phyloP scores from a whole-genome alignment of 2,113 vertebrate genomes.

The Megaleporinus macrocephalus region DNA sequence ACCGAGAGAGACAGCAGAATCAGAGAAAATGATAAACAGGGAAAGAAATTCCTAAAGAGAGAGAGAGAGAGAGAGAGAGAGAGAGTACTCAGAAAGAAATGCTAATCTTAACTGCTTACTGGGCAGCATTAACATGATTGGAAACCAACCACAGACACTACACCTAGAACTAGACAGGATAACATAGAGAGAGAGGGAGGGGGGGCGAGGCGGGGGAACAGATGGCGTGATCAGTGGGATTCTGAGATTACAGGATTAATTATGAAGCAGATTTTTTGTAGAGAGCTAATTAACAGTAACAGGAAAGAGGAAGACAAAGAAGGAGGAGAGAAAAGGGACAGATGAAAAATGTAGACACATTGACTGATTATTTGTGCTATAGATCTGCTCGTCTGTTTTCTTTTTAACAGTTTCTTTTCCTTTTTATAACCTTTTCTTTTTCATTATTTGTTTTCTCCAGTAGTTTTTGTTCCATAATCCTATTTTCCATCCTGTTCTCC shows the following conservation, averaged over 20 bases:
- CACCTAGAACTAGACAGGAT: background rate
- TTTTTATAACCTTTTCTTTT: background rate
- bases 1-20: background rate
- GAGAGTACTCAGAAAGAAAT: background rate
- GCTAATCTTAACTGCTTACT: background rate
- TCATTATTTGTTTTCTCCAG: background rate
- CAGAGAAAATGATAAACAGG: background rate
- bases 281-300: conserved; percentile 63
- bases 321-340: conserved; percentile 27
- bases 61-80: background rate
- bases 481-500: background rate
- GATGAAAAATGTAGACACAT: background rate
- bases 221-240: conserved; percentile 69
- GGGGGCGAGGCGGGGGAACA: conserved; percentile 52
- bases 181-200: background rate
- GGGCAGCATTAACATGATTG: background rate
- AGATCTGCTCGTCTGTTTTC: background rate
- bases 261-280: conserved; percentile 61
- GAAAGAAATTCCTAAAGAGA: background rate
- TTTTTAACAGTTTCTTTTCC: background rate
- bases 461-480: background rate
- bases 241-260: conserved; percentile 73
- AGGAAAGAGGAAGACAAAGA: conserved; percentile 7
- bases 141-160: background rate
- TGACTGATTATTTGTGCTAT: background rate